phyloP scores from a whole-genome alignment of 2,888 invertebrate genomes.

The Stramonita haemastoma region DNA sequence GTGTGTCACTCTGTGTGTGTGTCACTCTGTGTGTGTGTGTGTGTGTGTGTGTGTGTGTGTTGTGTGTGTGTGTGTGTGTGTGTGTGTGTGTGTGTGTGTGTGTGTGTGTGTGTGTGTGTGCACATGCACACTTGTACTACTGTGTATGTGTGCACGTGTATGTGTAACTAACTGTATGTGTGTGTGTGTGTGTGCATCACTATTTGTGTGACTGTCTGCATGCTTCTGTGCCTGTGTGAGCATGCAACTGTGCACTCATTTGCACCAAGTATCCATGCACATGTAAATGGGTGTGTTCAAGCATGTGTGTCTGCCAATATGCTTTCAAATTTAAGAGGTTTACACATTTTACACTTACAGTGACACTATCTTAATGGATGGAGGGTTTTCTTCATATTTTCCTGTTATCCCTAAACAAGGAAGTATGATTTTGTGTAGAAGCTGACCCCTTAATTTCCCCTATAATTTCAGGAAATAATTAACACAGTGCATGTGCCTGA shows the following conservation, averaged over 20 bases:
- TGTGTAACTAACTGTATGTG: not conserved
- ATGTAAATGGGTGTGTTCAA: not conserved
- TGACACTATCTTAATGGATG: no score
- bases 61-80: slow-evolving; percentile 6
- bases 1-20: slow-evolving; percentile 13
- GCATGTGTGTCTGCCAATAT: not conserved
- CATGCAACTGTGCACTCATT: not conserved
- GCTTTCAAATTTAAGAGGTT: not conserved
- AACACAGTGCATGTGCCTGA: no score
- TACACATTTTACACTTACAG: no score
- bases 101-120: not conserved
- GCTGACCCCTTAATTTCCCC: no score
- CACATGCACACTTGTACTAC: not conserved
- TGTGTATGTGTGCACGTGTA: not conserved
- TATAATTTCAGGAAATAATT: no score
- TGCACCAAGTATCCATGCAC: no score
- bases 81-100: slow-evolving; percentile 3
- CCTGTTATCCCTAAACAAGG: no score
- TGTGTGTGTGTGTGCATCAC: not conserved
- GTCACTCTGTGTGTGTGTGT: not conserved
- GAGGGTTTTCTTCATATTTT: no score
- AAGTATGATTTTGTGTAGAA: no score
- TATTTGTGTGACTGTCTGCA: not conserved
- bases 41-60: not conserved
- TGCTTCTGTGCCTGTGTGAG: not conserved